Percentiles rank a stretch among this genome's conserved stretches.
Conservation (phyloP, 2,888 invertebrate species). For the Xylota sylvarum region DNA sequence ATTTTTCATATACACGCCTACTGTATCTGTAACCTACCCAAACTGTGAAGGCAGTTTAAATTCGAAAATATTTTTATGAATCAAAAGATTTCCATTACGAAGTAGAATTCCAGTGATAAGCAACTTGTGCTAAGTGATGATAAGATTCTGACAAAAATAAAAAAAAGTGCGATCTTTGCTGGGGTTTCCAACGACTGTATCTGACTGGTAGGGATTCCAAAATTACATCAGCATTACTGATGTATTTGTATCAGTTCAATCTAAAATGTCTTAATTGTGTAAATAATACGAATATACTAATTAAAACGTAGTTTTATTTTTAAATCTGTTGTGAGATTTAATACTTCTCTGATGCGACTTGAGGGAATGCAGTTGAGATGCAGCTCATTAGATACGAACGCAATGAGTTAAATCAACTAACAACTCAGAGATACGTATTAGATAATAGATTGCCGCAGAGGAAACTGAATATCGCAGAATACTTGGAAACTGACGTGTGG, state of each 20-base stretch:
- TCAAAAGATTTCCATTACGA: slow-evolving; percentile 49
- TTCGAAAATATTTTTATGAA: slow-evolving; percentile 2
- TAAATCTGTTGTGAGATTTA: neutral
- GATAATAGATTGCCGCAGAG: neutral
- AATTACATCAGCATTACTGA: slow-evolving; percentile 10
- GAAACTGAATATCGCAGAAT: neutral
- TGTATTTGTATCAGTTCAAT: neutral
- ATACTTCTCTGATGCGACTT: neutral
- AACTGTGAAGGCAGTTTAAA: too few species aligned
- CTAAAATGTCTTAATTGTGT: neutral
- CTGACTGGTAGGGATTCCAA: slow-evolving; percentile 23
- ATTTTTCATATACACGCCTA: neutral
- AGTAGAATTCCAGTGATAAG: slow-evolving; percentile 21
- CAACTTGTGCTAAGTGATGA: slow-evolving; percentile 3
- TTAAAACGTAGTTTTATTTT: neutral
- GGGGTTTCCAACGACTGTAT: slow-evolving; percentile 12
- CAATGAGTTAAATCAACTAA: neutral
- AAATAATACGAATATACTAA: neutral
- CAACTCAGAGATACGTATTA: neutral
- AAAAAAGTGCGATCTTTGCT: slow-evolving; percentile 4
- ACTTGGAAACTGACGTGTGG: neutral
- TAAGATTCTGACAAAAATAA: slow-evolving; percentile 15
- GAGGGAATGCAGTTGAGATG: neutral
- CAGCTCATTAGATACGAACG: neutral
- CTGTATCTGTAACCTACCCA: too few species aligned